These are phyloP conservation scores for Trilocha varians DNA, from an alignment of 2,888 invertebrate species.

Conservation along the genomic window DNA sequence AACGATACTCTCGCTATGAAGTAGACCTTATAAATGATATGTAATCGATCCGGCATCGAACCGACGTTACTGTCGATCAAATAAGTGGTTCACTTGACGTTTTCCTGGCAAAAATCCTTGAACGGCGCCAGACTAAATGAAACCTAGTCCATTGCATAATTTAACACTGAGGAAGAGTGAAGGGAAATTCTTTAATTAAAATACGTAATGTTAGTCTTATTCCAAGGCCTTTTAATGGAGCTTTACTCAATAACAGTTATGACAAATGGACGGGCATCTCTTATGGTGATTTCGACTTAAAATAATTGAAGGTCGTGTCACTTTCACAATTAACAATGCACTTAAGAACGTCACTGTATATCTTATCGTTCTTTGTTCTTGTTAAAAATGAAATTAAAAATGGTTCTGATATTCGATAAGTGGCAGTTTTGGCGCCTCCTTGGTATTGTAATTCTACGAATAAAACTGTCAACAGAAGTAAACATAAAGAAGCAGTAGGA, in stretches of 20 bases:
- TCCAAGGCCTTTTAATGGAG: constrained; percentile 4
- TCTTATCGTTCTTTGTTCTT: no score
- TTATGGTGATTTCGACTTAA: not conserved
- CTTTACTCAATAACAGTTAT: constrained; percentile 5
- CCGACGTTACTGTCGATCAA: not conserved
- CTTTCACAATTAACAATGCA: constrained; percentile 36
- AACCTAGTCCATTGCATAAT: constrained; percentile 8
- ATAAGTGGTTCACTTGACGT: not conserved
- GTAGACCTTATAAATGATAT: not conserved
- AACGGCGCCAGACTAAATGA: constrained; percentile 7
- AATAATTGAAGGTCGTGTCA: not conserved
- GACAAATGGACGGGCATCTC: not conserved
- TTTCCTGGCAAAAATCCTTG: constrained; percentile 5
- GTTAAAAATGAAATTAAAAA: no score
- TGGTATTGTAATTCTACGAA: no score
- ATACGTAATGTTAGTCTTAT: constrained; percentile 6
- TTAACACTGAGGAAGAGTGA: constrained; percentile 8
- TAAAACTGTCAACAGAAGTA: no score
- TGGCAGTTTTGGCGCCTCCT: no score
- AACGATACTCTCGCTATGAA: no score
- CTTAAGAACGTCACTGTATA: no score
- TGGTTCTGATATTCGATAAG: no score
- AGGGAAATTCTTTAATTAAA: constrained; percentile 8
- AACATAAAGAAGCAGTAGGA: no score
- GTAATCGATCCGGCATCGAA: not conserved